Conservation (phyloP, 2,888 invertebrate genomes). For the Megastigmus dorsalis region DNA sequence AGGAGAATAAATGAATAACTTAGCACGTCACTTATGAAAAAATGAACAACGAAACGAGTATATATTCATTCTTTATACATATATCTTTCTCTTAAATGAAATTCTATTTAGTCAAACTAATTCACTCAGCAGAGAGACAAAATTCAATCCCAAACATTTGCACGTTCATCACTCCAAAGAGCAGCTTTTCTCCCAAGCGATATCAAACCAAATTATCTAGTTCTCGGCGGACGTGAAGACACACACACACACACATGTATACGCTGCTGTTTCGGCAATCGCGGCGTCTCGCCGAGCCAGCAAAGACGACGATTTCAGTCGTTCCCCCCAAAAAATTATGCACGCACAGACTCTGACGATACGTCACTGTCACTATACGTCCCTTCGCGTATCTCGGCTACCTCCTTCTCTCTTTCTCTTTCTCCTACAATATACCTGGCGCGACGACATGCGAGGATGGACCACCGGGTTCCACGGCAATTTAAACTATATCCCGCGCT, state of each 20-base stretch:
- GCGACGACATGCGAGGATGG: constrained; percentile 4
- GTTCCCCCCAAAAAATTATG: constrained; percentile 24
- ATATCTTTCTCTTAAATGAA: neutral
- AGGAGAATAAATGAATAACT: too few relatives aligned
- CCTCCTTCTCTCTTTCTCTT: too few relatives aligned
- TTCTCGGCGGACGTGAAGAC: neutral
- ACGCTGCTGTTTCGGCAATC: neutral
- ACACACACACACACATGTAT: neutral
- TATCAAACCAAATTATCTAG: neutral
- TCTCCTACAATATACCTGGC: neutral
- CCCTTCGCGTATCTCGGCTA: neutral
- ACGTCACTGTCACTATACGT: constrained; percentile 60
- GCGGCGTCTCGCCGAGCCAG: neutral
- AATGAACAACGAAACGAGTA: too few relatives aligned
- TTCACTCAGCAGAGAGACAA: too few relatives aligned
- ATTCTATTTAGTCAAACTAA: neutral
- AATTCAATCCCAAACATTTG: too few relatives aligned
- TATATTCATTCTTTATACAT: neutral
- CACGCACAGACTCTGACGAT: constrained; percentile 47
- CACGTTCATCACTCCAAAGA: too few relatives aligned
- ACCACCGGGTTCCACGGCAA: constrained; percentile 48
- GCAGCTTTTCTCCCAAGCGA: too few relatives aligned
- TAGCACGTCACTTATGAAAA: too few relatives aligned
- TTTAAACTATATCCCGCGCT: too few relatives aligned
- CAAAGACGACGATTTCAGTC: constrained; percentile 27